These are phyloP conservation scores for Microcebus jonahi DNA, from an alignment of 2,113 vertebrate genomes.

Conservation along the genomic window DNA sequence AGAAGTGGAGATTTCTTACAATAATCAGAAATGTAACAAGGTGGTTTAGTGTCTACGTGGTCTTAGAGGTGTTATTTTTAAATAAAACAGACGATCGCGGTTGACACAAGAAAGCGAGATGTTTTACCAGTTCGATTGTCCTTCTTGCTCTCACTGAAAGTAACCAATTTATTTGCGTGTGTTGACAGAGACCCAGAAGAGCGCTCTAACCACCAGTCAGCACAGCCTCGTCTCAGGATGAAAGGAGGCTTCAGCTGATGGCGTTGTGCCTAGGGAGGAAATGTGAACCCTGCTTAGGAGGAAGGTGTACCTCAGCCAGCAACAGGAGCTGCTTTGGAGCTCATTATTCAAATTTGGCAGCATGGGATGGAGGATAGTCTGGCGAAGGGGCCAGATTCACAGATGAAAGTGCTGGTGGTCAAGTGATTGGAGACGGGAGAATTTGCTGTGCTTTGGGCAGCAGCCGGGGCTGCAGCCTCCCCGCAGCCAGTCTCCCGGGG, in stretches of 20 bases:
- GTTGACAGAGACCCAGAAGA: constrained; percentile 6
- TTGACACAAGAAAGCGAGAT: not conserved
- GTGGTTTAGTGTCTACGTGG: not conserved
- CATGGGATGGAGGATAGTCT: constrained; percentile 25
- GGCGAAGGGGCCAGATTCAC: not conserved
- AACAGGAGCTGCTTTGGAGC: not conserved
- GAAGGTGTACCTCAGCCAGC: not conserved
- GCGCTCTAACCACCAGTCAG: not conserved
- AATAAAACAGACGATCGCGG: not conserved
- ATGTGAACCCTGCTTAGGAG: not conserved
- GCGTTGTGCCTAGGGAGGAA: constrained; percentile 23
- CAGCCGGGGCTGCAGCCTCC: constrained; percentile 40
- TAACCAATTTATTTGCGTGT: not conserved
- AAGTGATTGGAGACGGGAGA: constrained; percentile 60
- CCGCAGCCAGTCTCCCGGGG: not conserved
- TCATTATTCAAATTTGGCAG: constrained; percentile 20
- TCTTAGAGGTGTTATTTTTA: not conserved
- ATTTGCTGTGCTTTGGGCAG: constrained; percentile 58
- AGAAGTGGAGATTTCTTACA: not conserved
- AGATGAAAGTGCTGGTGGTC: constrained; percentile 42
- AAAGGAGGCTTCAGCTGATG: not conserved
- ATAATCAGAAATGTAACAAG: not conserved
- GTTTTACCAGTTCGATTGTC: not conserved
- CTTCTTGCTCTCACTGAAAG: not conserved
- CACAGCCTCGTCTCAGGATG: not conserved